These are phyloP conservation scores for Drosophila auraria DNA, from an alignment of 1,140 invertebrate species.

Conservation along the genomic window DNA sequence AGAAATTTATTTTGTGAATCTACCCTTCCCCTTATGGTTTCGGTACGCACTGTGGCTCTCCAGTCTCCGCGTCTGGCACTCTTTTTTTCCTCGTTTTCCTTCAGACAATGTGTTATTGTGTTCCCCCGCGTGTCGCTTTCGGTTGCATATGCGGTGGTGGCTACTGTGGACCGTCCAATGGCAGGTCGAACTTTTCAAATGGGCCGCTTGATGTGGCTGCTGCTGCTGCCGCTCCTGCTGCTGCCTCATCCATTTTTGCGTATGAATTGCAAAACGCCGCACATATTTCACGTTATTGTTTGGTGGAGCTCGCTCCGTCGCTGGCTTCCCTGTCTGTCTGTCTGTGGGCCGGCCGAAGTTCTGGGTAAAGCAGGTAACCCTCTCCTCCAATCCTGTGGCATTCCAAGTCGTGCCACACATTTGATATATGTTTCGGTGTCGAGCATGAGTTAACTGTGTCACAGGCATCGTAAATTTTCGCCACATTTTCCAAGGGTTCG, in stretches of 20 bases:
- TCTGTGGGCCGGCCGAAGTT: slow-evolving; percentile 11
- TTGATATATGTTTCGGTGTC: slow-evolving; percentile 84
- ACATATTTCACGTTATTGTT: slow-evolving; percentile 84
- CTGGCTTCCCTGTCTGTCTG: slow-evolving; percentile 15
- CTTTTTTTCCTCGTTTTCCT: slow-evolving; percentile 31
- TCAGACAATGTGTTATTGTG: slow-evolving; percentile 74
- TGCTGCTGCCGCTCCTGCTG: slow-evolving; percentile 12
- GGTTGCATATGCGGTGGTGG: slow-evolving; percentile 51
- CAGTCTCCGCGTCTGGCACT: slow-evolving; percentile 17
- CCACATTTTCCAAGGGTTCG: slow-evolving; percentile 60
- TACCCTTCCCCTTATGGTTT: neutral
- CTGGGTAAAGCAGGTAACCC: slow-evolving; percentile 52
- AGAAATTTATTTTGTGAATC: neutral
- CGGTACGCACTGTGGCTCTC: slow-evolving; percentile 30
- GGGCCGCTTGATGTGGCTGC: slow-evolving; percentile 50
- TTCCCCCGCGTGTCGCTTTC: slow-evolving; percentile 31
- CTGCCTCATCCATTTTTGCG: slow-evolving; percentile 77
- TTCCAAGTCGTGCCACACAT: slow-evolving; percentile 81
- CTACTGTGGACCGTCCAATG: slow-evolving; percentile 58
- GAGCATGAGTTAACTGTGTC: slow-evolving; percentile 83
- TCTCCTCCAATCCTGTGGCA: slow-evolving; percentile 32
- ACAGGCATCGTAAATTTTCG: slow-evolving; percentile 83
- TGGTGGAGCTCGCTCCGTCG: slow-evolving; percentile 38
- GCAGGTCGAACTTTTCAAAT: slow-evolving; percentile 70
- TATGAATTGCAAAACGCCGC: slow-evolving; percentile 84